A percentile compares a stretch with the other conserved stretches of the same genome.
Evolutionary conservation across 1,140 invertebrate species (phyloP).

Genomic region (Drosophila kikkawai): DNA sequence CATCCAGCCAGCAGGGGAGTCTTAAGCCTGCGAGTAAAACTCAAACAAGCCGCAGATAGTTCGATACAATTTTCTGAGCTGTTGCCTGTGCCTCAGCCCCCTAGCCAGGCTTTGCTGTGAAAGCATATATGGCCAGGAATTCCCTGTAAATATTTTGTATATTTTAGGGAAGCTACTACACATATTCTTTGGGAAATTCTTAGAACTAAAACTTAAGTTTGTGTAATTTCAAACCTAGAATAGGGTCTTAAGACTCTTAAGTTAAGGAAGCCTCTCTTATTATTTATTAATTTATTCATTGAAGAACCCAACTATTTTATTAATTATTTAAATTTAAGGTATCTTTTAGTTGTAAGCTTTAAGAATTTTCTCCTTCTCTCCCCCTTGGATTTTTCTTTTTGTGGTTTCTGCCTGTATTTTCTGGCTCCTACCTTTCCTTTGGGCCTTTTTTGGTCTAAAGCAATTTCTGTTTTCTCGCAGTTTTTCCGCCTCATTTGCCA

Average conservation of each 20-base stretch:
- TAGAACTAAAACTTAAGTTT: background rate
- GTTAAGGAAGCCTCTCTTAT: too few relatives aligned
- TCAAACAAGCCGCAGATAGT: slow-evolving; percentile 76
- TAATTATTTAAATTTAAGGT: background rate
- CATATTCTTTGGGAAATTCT: background rate
- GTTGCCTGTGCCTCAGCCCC: slow-evolving; percentile 17
- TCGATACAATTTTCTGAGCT: slow-evolving; percentile 69
- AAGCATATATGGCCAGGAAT: slow-evolving; percentile 1
- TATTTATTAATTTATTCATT: background rate
- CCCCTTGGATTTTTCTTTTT: background rate
- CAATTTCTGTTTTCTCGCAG: slow-evolving; percentile 53
- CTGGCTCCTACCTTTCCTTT: slow-evolving; percentile 32
- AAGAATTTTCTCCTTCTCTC: background rate
- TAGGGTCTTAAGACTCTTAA: too few relatives aligned
- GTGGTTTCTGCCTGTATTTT: slow-evolving; percentile 8
- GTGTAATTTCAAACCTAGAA: background rate
- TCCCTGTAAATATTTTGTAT: background rate
- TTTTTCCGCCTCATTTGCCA: slow-evolving; percentile 77
- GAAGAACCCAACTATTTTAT: background rate
- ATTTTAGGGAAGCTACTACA: background rate
- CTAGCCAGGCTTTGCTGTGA: slow-evolving; percentile 16
- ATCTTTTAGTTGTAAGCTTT: background rate
- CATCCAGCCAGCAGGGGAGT: slow-evolving; percentile 14
- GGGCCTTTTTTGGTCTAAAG: slow-evolving; percentile 17
- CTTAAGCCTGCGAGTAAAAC: slow-evolving; percentile 64